Conservation (phyloP, 2,888 invertebrate genomes). For the Nemotelus pantherinus region DNA sequence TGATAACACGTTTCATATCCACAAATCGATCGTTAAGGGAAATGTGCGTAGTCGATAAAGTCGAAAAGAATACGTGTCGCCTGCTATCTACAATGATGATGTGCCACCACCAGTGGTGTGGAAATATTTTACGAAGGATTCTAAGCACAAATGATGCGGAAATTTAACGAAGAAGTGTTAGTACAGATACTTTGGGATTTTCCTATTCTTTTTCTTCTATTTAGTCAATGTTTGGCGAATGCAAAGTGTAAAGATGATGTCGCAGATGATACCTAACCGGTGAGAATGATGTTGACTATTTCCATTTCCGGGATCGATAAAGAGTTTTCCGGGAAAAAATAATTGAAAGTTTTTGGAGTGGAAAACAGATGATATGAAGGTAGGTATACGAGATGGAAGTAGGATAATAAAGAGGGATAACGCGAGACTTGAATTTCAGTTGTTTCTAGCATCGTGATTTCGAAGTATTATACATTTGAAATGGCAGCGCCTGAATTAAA, state of each 20-base stretch:
- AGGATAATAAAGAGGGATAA: too few relatives aligned
- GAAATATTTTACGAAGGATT: not conserved
- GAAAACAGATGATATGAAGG: too few relatives aligned
- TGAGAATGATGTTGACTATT: too few relatives aligned
- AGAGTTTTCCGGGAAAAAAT: too few relatives aligned
- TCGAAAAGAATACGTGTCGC: not conserved
- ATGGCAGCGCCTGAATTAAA: too few relatives aligned
- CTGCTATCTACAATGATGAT: not conserved
- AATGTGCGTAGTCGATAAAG: not conserved
- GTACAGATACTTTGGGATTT: not conserved
- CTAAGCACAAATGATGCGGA: not conserved
- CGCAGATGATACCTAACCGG: too few relatives aligned
- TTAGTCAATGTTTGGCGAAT: not conserved
- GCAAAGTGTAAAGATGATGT: not conserved
- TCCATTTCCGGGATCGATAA: too few relatives aligned
- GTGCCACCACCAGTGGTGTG: not conserved
- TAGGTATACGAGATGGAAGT: too few relatives aligned
- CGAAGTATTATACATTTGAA: too few relatives aligned
- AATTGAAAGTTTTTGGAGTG: too few relatives aligned
- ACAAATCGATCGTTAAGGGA: not conserved
- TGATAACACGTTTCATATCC: not conserved
- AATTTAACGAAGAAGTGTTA: not conserved
- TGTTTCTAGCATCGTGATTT: too few relatives aligned
- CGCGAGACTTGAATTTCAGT: too few relatives aligned
- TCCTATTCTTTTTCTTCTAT: not conserved